Evolutionary conservation across 2,113 vertebrate species (phyloP).

Genomic region (Equus quagga): DNA sequence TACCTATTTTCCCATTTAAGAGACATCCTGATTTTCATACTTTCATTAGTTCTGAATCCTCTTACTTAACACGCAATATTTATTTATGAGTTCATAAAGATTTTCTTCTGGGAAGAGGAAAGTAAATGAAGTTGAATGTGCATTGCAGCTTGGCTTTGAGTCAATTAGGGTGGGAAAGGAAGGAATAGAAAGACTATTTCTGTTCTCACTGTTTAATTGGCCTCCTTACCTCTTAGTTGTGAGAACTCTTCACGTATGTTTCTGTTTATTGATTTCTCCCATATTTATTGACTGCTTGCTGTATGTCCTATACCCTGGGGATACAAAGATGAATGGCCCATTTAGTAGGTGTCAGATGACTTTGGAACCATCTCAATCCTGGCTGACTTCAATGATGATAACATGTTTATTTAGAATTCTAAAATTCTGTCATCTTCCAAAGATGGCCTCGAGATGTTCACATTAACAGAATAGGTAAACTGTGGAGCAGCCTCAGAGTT

Average conservation of each 20-base stretch:
- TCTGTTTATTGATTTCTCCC: constrained; percentile 20
- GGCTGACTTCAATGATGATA: background rate
- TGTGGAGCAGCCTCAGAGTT: background rate
- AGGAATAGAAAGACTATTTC: constrained; percentile 38
- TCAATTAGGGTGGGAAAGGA: constrained; percentile 7
- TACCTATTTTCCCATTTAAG: constrained; percentile 16
- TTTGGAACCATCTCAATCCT: background rate
- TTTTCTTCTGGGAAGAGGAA: background rate
- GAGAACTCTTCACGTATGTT: background rate
- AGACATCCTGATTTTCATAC: background rate
- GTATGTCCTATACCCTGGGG: background rate
- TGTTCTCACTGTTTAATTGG: constrained; percentile 51
- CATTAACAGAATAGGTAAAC: too few relatives aligned
- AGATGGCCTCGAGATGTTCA: background rate
- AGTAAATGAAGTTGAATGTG: background rate
- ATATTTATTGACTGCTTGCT: background rate
- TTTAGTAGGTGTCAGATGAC: background rate
- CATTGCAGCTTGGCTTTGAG: constrained; percentile 34
- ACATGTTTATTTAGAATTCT: background rate
- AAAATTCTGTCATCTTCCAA: background rate
- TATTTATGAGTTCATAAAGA: constrained; percentile 53
- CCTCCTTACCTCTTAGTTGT: constrained; percentile 35
- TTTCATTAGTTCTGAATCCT: constrained; percentile 8
- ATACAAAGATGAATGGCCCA: background rate
- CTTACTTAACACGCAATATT: background rate